These are phyloP conservation scores for Antheraea pernyi DNA, from an alignment of 1,140 invertebrate genomes.

Conservation along the genomic window DNA sequence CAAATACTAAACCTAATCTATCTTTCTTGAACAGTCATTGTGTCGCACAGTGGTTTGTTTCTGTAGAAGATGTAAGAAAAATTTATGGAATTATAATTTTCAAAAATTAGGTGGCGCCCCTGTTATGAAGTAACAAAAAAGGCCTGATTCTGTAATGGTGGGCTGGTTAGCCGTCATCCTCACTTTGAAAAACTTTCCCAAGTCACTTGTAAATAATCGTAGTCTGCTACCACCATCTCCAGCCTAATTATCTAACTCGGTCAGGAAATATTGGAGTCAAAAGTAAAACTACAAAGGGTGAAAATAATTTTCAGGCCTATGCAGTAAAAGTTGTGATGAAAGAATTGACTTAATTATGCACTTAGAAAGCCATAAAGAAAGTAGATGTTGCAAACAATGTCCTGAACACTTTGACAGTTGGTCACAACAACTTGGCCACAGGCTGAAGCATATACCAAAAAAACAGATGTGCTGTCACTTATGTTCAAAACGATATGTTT, in stretches of 20 bases:
- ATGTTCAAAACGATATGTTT: conserved; percentile 38
- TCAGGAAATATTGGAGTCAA: background rate
- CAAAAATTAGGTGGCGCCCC: no score
- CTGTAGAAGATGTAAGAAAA: no score
- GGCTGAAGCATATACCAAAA: conserved; percentile 44
- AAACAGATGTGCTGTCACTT: conserved; percentile 43
- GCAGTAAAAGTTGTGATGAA: conserved; percentile 35
- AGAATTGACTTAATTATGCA: conserved; percentile 28
- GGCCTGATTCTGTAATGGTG: no score
- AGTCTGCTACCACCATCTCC: no score
- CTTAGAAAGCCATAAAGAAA: conserved; percentile 35
- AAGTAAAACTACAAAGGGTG: background rate
- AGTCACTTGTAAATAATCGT: no score
- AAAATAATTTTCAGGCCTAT: conserved; percentile 48
- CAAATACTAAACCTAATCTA: no score
- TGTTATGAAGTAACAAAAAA: no score
- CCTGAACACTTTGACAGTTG: conserved; percentile 31
- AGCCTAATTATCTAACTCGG: background rate
- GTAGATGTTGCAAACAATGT: conserved; percentile 40
- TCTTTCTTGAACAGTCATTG: no score
- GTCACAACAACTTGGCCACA: conserved; percentile 45
- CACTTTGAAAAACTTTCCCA: no score
- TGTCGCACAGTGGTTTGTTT: no score
- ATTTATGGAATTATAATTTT: no score
- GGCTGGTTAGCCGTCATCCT: no score